phyloP scores from a whole-genome alignment of 2,888 invertebrate species.

The Unio delphinus region DNA sequence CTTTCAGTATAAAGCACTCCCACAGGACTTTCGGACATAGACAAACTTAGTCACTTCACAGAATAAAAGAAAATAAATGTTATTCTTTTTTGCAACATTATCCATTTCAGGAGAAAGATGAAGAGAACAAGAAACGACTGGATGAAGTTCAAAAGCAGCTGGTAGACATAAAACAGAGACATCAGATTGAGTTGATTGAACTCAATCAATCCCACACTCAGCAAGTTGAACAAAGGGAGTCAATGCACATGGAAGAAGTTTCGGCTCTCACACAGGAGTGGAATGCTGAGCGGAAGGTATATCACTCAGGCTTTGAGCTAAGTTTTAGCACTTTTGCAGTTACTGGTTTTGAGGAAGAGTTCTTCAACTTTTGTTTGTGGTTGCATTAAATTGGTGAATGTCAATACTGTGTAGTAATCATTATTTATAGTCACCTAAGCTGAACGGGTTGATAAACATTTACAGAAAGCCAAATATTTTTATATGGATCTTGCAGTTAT shows the following conservation, averaged over 20 bases:
- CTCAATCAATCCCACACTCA: conserved; percentile 34
- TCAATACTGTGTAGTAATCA: too few relatives aligned
- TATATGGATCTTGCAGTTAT: too few relatives aligned
- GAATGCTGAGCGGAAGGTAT: conserved; percentile 59
- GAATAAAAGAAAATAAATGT: not conserved
- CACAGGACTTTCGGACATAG: not conserved
- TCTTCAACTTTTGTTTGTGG: too few relatives aligned
- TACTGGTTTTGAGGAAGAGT: too few relatives aligned
- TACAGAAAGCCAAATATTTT: too few relatives aligned
- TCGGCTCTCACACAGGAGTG: conserved; percentile 53
- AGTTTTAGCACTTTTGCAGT: too few relatives aligned
- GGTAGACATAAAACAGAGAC: conserved; percentile 40
- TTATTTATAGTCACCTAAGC: too few relatives aligned
- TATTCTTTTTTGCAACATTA: not conserved
- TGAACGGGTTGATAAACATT: too few relatives aligned
- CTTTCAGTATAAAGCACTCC: not conserved
- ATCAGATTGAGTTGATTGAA: conserved; percentile 51
- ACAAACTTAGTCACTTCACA: not conserved
- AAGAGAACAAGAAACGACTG: conserved; percentile 35
- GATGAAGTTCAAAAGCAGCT: conserved; percentile 46
- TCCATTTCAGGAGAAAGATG: conserved; percentile 46
- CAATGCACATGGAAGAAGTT: conserved; percentile 52
- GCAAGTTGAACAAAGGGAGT: conserved; percentile 36
- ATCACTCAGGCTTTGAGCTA: not conserved
- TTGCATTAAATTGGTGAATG: too few relatives aligned